Evolutionary conservation across 2,797 vertebrate species (phyloP), one percentile per base, ranked within the genome.

Genomic region (Acrocephalus scirpaceus): DNA sequence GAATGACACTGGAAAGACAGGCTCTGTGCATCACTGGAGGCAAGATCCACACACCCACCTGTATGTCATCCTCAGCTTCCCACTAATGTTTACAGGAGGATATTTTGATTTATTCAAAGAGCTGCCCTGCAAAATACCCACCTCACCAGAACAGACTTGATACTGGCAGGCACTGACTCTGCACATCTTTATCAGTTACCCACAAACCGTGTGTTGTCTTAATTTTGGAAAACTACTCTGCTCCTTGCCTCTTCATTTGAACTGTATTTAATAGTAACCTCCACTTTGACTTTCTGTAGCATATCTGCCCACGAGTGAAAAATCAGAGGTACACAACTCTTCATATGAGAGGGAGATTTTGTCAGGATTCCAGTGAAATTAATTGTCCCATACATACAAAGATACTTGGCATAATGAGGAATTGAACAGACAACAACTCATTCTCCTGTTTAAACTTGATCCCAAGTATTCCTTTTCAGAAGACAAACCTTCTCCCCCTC

Each of bases 101-200:
- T 74, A 71, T 94, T 95, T 75, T 92, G 56, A 91, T 95, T 71
- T 82, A 75, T 82, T 93, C 69, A 72, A 23, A 90, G 16, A 71
- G n/a, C 74, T 90, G 38, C 65, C 61, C 65, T 80, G 21, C 11
- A 87, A 79, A 96, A 93, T 69, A 85, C 84, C 60, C 72, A 78
- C 50, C 60, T 80, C 64, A 64, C 27, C 65, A 54, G 30, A 83
- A 74, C 20, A 86, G 38, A 74, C 42, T 34, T 2, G 42, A 71
- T 30, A 53, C 50, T 72, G 1, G 42, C 22, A 77, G 72, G 78
- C 67, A 85, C 66, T 76, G 54, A 66, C 22, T 58, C 13, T 32
- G 15, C 61, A 83, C 44, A 53, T 76, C 70, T 84, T 86, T 36
- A 50, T 77, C 48, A 56, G 40, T 73, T 60, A 71, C 21, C 11